Base-by-base conservation (phyloP, 2,113 vertebrate species). In the Phycodurus eques region DNA sequence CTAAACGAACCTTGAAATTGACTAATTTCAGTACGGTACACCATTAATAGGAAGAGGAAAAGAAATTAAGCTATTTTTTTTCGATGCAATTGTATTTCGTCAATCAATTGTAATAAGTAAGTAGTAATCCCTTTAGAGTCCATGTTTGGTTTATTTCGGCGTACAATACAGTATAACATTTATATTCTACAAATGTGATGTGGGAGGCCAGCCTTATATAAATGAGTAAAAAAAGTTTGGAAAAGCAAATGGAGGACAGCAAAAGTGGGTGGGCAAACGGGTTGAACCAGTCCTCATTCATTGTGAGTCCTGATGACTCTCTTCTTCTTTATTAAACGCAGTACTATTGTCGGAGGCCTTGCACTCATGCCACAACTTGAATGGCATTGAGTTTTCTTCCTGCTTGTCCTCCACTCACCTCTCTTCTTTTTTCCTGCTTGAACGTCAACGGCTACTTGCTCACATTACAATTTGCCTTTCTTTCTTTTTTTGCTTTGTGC, bases 301-400 rank as follows among this genome's bases (percentile, higher is more conserved):
- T 0, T 53, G 44, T 62, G 4, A 35, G 59, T 61, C 31, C 5
- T 49, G 33, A 15, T 70, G 35, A 61, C 0, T 22, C 8, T 43
- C n/a, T 54, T 51, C 8, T 33, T 9, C 12, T 43, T 27, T n/a
- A 31, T n/a, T 19, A 68, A 43, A 27, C 63, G 27, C 12, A 27
- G 43, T 39, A 46, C n/a, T 11, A 1, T 31, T 1, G 0, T 2
- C 8, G 6, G 9, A 51, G 12, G 22, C 4, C 12, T 60, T 60
- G 17, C 17, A 8, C 1, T 75, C 80, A 10, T 68, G 80, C 35
- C 70, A 51, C 22, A 68, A 63, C 74, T 72, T 81, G 77, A 82
- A 53, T 68, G 47, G 68, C 67, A 71, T 76, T 70, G 49, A 7
- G 67, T 5, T 43, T 54, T 22, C 22, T 60, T 47, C 43, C 20